These are phyloP conservation scores for Triops cancriformis DNA, from an alignment of 1,140 invertebrate species.

Conservation along the genomic window DNA sequence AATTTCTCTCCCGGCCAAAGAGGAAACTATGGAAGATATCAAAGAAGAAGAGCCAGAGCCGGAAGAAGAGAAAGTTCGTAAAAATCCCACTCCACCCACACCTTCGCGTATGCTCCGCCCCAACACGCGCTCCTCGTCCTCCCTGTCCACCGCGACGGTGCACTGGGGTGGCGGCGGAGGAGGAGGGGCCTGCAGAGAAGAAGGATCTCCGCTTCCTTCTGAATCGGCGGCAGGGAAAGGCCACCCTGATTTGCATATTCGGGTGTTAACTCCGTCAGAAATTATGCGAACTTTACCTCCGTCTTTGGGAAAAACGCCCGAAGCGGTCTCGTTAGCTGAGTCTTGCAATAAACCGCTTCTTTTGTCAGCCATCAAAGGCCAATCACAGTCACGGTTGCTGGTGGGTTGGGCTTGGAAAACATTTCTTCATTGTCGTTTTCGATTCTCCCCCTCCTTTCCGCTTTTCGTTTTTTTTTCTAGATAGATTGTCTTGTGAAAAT, in stretches of 20 bases:
- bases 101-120: neutral
- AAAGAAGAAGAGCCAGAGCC: too few species aligned
- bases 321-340: neutral
- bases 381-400: neutral
- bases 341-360: neutral
- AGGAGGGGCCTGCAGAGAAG: neutral
- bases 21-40: neutral
- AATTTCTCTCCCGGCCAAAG: conserved; percentile 30
- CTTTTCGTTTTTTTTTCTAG: neutral
- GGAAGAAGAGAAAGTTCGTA: too few species aligned
- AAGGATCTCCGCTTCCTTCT: conserved; percentile 15
- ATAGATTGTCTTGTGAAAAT: neutral
- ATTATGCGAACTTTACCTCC: conserved; percentile 77
- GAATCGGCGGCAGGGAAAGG: neutral
- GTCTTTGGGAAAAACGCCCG: conserved; percentile 50
- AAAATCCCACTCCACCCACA: too few species aligned
- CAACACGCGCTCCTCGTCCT: conserved; percentile 30
- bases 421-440: neutral
- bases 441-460: neutral
- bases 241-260: conserved; percentile 62
- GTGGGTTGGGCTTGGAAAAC: conserved; percentile 16
- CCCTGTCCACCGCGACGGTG: conserved; percentile 18
- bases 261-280: conserved; percentile 73
- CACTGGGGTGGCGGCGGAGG: neutral
- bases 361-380: neutral